Base-by-base conservation (phyloP, 2,797 vertebrate genomes). In the Enteromius viviparus region DNA sequence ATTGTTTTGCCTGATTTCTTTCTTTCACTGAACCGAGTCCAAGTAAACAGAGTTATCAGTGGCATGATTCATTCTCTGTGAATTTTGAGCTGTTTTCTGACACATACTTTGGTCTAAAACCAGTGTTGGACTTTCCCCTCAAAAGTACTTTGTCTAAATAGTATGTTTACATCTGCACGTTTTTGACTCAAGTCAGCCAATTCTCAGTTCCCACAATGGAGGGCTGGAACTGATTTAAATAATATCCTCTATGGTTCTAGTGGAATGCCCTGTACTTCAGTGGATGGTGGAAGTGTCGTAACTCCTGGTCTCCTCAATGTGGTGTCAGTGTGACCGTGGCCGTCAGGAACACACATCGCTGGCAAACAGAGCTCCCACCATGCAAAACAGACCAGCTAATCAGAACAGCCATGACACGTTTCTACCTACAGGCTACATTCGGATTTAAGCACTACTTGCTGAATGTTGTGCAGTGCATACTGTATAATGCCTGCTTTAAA, bases 311-410 rank as follows among this genome's bases (percentile, higher is more conserved):
- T 82, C 81, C n/a, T 80, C 55, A 88, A 80, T 82, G 84, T 78
- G 78, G 80, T 88, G 68, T 83, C 49, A 85, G 42, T 87, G 69
- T 66, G 47, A 77, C 71, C 49, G 29, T 42, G 62, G 72, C 75
- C 76, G 76, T 77, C 17, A 81, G 90, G 82, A 85, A 87, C 58
- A 90, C 78, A 81, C 79, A 87, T 42, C 87, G 70, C 71, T 80
- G 71, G 69, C 64, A 86, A 81, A 83, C 70, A 86, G 89, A 92
- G 90, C 91, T 90, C 91, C 92, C 93, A 92, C 90, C 91, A 91
- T 89, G 88, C 91, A 93, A 91, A 91, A 92, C 40, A 87, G 87
- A 91, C 91, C 90, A 88, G 85, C 89, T 89, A 85, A 76, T 78
- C 72, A 58, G 80, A 78, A 40, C 64, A 65, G 37, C 66, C 29